Conservation (phyloP, 2,797 vertebrate species). For the Champsocephalus esox region DNA sequence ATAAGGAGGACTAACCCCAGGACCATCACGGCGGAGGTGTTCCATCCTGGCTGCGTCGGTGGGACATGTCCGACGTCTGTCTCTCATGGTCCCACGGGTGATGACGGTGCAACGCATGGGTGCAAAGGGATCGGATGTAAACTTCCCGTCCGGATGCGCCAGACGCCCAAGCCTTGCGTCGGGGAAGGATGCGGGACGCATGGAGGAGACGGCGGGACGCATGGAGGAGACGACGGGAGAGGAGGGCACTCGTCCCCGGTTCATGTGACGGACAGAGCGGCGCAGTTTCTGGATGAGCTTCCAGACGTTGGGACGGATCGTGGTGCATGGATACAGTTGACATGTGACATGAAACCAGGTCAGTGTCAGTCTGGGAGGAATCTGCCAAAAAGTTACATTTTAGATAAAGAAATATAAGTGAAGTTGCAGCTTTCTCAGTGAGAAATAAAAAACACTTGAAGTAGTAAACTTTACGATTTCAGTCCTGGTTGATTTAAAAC, state of each 20-base stretch:
- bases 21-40: constrained; percentile 80
- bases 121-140: constrained; percentile 88
- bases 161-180: constrained; percentile 74
- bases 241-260: constrained; percentile 66
- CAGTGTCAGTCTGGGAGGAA: constrained; percentile 26
- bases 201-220: constrained; percentile 55
- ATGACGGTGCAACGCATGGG: constrained; percentile 65
- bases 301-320: constrained; percentile 83
- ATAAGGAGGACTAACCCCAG: constrained; percentile 73
- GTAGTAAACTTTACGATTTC: too few relatives aligned
- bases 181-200: constrained; percentile 78
- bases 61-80: constrained; percentile 75
- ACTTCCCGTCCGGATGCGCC: constrained; percentile 79
- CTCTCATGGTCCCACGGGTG: constrained; percentile 52
- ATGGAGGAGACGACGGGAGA: constrained; percentile 57
- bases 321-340: constrained; percentile 87
- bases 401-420: not conserved
- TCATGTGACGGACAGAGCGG: constrained; percentile 86
- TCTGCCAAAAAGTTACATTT: not conserved
- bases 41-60: constrained; percentile 75
- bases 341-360: constrained; percentile 91
- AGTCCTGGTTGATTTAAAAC: too few relatives aligned
- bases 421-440: not conserved
- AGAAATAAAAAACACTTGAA: not conserved
- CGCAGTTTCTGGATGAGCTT: constrained; percentile 86